Evolutionary conservation across 2,888 invertebrate genomes (phyloP).

Genomic region (Ochlodes sylvanus): DNA sequence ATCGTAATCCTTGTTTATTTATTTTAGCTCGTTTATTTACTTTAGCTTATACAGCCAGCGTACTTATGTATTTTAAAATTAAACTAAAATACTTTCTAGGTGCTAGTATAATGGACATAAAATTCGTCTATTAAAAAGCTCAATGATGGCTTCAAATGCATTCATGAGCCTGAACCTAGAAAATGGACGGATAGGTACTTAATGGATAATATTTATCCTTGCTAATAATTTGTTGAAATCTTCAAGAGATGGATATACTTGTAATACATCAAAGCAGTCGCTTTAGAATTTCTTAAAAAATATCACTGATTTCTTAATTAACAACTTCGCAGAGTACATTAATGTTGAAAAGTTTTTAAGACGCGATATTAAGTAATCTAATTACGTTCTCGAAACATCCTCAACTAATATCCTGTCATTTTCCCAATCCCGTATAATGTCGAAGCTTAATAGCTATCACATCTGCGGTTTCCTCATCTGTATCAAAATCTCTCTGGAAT

Average conservation of each 20-base stretch:
- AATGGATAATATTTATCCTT: too few relatives aligned
- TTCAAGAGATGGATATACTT: too few relatives aligned
- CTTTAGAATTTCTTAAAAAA: not conserved
- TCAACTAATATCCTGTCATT: slow-evolving; percentile 41
- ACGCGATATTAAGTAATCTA: slow-evolving; percentile 13
- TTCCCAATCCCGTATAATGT: slow-evolving; percentile 55
- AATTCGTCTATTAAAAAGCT: too few relatives aligned
- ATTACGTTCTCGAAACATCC: slow-evolving; percentile 29
- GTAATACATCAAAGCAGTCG: not conserved
- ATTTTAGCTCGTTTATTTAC: not conserved
- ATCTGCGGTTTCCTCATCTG: slow-evolving; percentile 69
- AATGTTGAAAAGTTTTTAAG: slow-evolving; percentile 19
- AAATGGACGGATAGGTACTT: too few relatives aligned
- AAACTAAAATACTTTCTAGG: too few relatives aligned
- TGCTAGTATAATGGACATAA: too few relatives aligned
- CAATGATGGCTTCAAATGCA: too few relatives aligned
- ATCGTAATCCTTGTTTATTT: not conserved
- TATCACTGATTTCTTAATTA: slow-evolving; percentile 7
- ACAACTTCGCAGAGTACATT: slow-evolving; percentile 42
- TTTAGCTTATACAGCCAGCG: too few relatives aligned
- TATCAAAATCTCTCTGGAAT: slow-evolving; percentile 43
- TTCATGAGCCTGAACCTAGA: too few relatives aligned
- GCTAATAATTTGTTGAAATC: too few relatives aligned
- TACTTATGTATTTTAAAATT: not conserved
- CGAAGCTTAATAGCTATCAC: slow-evolving; percentile 61